Percentiles rank a stretch among this genome's conserved stretches.
phyloP scores from a whole-genome alignment of 2,888 invertebrate species.

The Sesia apiformis region DNA sequence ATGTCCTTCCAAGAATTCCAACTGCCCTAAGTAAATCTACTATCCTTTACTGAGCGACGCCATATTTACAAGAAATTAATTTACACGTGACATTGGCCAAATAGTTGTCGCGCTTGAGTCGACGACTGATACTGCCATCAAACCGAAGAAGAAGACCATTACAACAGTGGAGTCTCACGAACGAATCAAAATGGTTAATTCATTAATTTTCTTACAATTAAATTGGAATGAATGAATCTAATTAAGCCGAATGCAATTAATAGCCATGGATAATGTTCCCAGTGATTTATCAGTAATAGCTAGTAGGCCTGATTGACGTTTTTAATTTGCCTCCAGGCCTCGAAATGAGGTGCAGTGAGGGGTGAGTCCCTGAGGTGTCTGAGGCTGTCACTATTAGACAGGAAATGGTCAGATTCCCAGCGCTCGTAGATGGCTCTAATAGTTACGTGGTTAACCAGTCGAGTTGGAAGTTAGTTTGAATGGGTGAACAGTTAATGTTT shows the following conservation, averaged over 20 bases:
- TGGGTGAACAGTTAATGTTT: no score
- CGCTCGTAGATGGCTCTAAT: conserved; percentile 9
- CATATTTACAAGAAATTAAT: no score
- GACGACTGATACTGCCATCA: no score
- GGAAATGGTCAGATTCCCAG: conserved; percentile 26
- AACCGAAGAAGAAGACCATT: background rate
- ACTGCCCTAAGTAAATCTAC: no score
- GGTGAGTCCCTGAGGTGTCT: conserved; percentile 23
- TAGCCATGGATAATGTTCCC: conserved; percentile 51
- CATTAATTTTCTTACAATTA: conserved; percentile 39
- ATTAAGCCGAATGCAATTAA: conserved; percentile 53
- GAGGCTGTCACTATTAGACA: conserved; percentile 29
- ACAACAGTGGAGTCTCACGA: background rate
- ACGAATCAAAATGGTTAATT: conserved; percentile 3
- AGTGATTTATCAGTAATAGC: conserved; percentile 61
- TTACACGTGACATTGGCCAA: no score
- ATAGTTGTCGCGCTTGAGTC: no score
- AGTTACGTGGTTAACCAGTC: no score
- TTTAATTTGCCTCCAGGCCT: conserved; percentile 45
- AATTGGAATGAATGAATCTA: conserved; percentile 53
- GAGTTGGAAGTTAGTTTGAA: no score
- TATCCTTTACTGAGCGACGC: no score
- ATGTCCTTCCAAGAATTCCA: no score
- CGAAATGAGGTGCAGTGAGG: conserved; percentile 14
- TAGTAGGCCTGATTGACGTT: conserved; percentile 59